Evolutionary conservation across 1,140 invertebrate genomes (phyloP).

Genomic region (Laupala kohalensis): DNA sequence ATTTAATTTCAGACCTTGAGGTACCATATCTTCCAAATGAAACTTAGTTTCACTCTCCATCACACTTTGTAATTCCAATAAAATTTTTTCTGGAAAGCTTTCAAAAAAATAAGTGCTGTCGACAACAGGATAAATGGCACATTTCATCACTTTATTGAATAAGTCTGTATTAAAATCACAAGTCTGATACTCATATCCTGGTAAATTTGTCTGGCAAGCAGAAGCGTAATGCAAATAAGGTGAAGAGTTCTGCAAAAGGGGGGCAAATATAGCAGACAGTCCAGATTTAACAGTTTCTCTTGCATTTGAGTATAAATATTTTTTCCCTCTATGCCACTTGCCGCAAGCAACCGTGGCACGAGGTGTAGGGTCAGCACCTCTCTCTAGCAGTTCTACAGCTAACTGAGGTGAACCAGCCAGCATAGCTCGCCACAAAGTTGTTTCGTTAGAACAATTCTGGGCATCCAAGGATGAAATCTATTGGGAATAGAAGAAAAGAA

Average conservation of each 20-base stretch:
- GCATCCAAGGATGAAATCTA: not conserved
- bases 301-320: not conserved
- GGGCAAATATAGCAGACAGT: constrained; percentile 1
- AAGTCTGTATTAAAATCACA: not conserved
- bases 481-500: not conserved
- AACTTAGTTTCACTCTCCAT: not conserved
- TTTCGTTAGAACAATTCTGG: not conserved
- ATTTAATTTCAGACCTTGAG: not conserved
- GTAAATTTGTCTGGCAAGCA: not conserved
- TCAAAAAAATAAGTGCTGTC: not conserved
- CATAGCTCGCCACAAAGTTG: constrained; percentile 1
- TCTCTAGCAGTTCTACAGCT: not conserved
- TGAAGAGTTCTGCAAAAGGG: not conserved
- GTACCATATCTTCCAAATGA: not conserved
- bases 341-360: not conserved
- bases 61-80: not conserved
- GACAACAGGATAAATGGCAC: not conserved
- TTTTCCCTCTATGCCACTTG: not conserved
- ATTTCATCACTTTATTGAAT: not conserved
- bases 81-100: not conserved
- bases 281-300: not conserved
- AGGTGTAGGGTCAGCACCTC: not conserved
- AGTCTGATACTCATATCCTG: not conserved
- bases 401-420: constrained; percentile 1
- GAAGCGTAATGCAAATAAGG: not conserved